Evolutionary conservation across 1,140 invertebrate species (phyloP), one percentile per base, ranked within the genome.

Genomic region (Drosophila sp.): DNA sequence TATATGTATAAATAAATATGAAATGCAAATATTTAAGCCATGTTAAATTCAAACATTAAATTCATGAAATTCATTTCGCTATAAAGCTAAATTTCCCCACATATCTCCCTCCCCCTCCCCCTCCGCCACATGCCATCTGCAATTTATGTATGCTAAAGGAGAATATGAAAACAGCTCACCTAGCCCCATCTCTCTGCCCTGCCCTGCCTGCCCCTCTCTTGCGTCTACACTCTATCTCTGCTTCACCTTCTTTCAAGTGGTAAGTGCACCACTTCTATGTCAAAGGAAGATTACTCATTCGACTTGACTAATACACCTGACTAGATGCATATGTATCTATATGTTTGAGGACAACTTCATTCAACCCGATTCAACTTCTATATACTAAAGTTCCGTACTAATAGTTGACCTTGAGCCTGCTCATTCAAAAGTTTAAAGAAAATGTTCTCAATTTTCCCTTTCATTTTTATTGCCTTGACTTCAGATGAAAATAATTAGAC

Each of bases 1-100:
- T 40, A 74, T 11, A 82, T 54, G 65, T 55, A 67, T 74, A 67
- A 38, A 62, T 27, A 3, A 33, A 54, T 10, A 32, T 58, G 33
- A 11, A 58, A 47, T 25, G 1, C 44, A 57, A 47, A 56, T 33
- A 38, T 11, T 50, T 50, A 50, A 50, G 44, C 44, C 23, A 50
- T 27, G 44, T 50, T 17, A 50, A 23, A 50, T 50, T 50, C 35
- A 27, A 60, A 56, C 47, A 60, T 29, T 29, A 58, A 58, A 35
- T 58, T 33, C 32, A 33, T 35, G 32, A 57, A 57, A 57, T 57
- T 35, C 23, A 56, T 57, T 33, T 57, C n/a, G n/a, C 6, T 11
- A n/a, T 6, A 57, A 35, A 35, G 55, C 55, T 57, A 23, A 57
- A 57, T 23, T 57, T 33, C 7, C 44, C 5, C 2, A 8, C 44